Conservation (phyloP, 2,888 invertebrate species). For the Palloptera scutellata region DNA sequence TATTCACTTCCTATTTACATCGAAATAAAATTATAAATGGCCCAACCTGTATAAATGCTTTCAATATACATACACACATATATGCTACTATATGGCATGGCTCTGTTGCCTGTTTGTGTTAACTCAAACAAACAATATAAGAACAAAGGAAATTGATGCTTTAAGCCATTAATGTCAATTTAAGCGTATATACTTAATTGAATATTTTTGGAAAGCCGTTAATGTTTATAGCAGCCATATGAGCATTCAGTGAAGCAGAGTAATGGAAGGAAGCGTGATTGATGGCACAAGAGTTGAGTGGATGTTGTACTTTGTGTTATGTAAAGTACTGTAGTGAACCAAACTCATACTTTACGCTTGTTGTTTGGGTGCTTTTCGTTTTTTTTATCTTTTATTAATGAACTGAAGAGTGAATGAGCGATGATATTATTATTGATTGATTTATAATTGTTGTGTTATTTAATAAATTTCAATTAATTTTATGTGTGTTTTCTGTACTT, state of each 20-base stretch:
- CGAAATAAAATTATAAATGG: too few relatives aligned
- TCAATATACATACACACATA: slow-evolving; percentile 1
- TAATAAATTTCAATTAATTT: too few relatives aligned
- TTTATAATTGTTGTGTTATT: too few relatives aligned
- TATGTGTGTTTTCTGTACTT: too few relatives aligned
- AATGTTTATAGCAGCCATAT: neutral
- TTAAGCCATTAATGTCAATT: slow-evolving; percentile 33
- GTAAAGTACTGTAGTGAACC: too few relatives aligned
- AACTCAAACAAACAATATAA: slow-evolving; percentile 2
- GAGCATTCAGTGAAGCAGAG: neutral
- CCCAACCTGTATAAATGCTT: too few relatives aligned
- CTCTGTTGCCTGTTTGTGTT: neutral
- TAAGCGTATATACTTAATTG: slow-evolving; percentile 30
- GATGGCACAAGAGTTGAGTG: neutral
- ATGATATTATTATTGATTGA: too few relatives aligned
- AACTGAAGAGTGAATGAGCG: too few relatives aligned
- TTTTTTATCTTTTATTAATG: too few relatives aligned
- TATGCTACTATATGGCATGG: neutral
- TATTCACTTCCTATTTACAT: too few relatives aligned
- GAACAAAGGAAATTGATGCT: slow-evolving; percentile 25
- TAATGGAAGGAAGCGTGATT: neutral
- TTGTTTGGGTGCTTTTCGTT: too few relatives aligned
- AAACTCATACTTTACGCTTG: too few relatives aligned
- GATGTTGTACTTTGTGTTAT: neutral
- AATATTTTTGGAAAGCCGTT: slow-evolving; percentile 20